A percentile compares a stretch with the other conserved stretches of the same genome.
These are phyloP conservation scores for Caiman crocodilus DNA, from an alignment of 2,797 vertebrate genomes.

Conservation along the genomic window DNA sequence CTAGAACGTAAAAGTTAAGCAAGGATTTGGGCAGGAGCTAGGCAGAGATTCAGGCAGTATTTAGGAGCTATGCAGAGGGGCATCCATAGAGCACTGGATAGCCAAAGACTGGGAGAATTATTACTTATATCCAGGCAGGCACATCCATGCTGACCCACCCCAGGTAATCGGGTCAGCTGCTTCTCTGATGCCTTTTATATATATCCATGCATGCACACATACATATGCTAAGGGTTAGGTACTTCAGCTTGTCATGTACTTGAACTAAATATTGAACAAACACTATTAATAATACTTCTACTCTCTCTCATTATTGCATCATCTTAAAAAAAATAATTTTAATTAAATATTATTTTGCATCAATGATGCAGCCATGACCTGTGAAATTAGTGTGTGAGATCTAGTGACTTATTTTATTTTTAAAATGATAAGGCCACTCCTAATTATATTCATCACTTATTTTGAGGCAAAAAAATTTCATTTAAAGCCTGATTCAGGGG, in stretches of 20 bases:
- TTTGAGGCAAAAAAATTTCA: conserved; percentile 12
- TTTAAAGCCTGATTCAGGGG: conserved; percentile 15
- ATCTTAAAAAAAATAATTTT: neutral
- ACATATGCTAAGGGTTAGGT: rapidly evolving
- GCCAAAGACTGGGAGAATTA: too few species aligned
- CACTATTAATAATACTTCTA: neutral
- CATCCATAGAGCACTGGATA: too few species aligned
- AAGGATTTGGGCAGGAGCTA: too few species aligned
- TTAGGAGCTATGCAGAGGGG: too few species aligned
- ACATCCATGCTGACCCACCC: too few species aligned
- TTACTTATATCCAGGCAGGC: too few species aligned
- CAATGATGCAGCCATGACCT: conserved; percentile 41
- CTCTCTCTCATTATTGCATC: rapidly evolving
- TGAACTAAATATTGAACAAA: neutral
- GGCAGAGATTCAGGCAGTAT: too few species aligned
- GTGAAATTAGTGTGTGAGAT: conserved; percentile 6
- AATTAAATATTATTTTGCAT: neutral
- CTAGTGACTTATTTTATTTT: conserved; percentile 27
- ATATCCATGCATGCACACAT: too few species aligned
- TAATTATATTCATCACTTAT: conserved; percentile 35
- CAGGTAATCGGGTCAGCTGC: too few species aligned
- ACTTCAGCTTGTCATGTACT: neutral
- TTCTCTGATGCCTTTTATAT: too few species aligned
- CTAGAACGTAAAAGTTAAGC: too few species aligned
- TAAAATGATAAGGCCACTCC: neutral